A percentile compares a stretch with the other conserved stretches of the same genome.
These are phyloP conservation scores for Pseudonaja textilis DNA, from an alignment of 2,113 vertebrate species.

Conservation along the genomic window DNA sequence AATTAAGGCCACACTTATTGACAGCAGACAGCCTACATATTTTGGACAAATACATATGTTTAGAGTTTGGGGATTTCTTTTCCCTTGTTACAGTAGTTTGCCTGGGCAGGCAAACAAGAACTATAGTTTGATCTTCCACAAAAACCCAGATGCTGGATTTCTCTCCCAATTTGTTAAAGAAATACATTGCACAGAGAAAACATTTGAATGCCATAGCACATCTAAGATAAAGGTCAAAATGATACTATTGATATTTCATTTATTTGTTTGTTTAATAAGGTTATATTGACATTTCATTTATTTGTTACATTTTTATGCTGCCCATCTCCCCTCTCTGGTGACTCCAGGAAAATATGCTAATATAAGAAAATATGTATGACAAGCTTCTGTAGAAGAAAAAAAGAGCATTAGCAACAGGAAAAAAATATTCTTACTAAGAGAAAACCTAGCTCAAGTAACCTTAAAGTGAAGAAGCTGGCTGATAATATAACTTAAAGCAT, in stretches of 20 bases:
- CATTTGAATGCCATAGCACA: neutral
- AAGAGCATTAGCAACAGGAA: neutral
- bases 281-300: neutral
- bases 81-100: neutral
- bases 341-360: neutral
- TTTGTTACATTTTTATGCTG: neutral
- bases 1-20: neutral
- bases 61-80: neutral
- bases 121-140: neutral
- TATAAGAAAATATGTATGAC: neutral
- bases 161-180: neutral
- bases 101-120: neutral
- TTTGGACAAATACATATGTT: neutral
- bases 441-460: neutral
- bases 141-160: neutral
- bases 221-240: neutral
- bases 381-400: neutral
- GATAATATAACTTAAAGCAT: neutral
- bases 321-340: neutral
- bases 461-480: neutral
- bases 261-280: neutral
- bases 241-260: neutral
- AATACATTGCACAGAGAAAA: neutral
- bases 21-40: neutral
- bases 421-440: neutral